Base-by-base conservation (phyloP, 2,888 invertebrate genomes). In the Dynastes hyllus region DNA sequence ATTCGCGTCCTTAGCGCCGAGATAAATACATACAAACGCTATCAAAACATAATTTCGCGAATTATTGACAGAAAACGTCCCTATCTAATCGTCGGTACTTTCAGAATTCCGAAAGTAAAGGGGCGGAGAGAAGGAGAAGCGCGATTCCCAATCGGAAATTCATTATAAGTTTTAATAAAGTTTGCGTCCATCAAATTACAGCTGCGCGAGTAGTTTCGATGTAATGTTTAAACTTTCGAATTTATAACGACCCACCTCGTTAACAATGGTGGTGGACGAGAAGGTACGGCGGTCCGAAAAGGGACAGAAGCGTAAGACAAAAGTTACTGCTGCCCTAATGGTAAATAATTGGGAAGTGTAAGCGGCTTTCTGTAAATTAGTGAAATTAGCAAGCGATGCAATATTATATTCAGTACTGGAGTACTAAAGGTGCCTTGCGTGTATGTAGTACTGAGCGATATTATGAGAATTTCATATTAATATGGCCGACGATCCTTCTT, bases 81-180 rank as follows among this genome's bases (percentile, higher is more conserved):
- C 22, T 55, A 71, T 71, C n/a, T 71, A 58, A 71, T 55, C 71
- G 55, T 71, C 71, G 8, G n/a, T 32, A 37, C 16, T 55, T 71
- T 58, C 58, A 11, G 16, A 50, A 69, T 51, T 69, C 13, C 11
- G 1, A 8, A 11, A 45, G 27, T 5, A 6, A 37, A 37, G 32
- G 1, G 55, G 16, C 5, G 16, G 1, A n/a, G 16, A 55, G 16
- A n/a, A 16, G 6, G 16, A 16, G 55, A 55, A 16, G 16, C 55
- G 16, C n/a, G 11, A 70, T 53, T 51, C 32, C 53, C 13, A 32
- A 71, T 71, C 16, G 71, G 71, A 71, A 71, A 71, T 71, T 71
- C 71, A 71, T 71, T 71, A 71, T 71, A 71, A 71, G 71, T 71
- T 71, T 71, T 70, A 70, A 70, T 70, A 70, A 70, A 70, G 70